Evolutionary conservation across 2,888 invertebrate species (phyloP), one percentile per base, ranked within the genome.

Genomic region (Protonemura montana): DNA sequence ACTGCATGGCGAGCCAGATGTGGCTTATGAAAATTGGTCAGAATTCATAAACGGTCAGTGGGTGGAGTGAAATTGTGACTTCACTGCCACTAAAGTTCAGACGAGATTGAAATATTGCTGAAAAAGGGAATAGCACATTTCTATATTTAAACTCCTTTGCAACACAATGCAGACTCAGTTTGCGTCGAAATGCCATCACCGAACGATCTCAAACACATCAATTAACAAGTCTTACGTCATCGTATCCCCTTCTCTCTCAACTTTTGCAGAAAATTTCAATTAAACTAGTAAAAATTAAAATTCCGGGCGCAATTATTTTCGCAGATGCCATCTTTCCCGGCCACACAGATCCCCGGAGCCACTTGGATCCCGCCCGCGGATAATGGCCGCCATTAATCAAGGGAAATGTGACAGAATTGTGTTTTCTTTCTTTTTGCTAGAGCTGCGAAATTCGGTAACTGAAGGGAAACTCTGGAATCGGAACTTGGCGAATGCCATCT

Each of bases 311-410:
- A 59, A 59, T 59, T 59, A 59, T 59, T 59, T 59, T 59, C 21
- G 59, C 59, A 59, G 59, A 59, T 59, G 59, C 59, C 59, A 59
- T 59, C 59, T 59, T 59, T 59, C 59, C 59, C 59, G 59, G 59
- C 16, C 13, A 21, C 59, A 2, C 16, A 59, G 59, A 59, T 21
- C 16, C 21, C 21, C 16, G 59, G 59, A 59, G 59, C 16, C 59
- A 1, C 59, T 35, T 35, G 59, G 16, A 21, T 59, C 59, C 1
- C 1, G 59, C 59, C 59, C 59, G 59, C 59, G 59, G 21, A 10
- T 59, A 59, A 59, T 59, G 59, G 16, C 3, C 59, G 59, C 59
- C 59, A 59, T 59, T 59, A 59, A 59, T 59, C 59, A 59, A 59
- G 16, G 6, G 59, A 10, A 59, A 59, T 59, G 59, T 59, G 59